Evolutionary conservation across 2,113 vertebrate genomes (phyloP), one percentile per base, ranked within the genome.

Genomic region (Morone chrysops): DNA sequence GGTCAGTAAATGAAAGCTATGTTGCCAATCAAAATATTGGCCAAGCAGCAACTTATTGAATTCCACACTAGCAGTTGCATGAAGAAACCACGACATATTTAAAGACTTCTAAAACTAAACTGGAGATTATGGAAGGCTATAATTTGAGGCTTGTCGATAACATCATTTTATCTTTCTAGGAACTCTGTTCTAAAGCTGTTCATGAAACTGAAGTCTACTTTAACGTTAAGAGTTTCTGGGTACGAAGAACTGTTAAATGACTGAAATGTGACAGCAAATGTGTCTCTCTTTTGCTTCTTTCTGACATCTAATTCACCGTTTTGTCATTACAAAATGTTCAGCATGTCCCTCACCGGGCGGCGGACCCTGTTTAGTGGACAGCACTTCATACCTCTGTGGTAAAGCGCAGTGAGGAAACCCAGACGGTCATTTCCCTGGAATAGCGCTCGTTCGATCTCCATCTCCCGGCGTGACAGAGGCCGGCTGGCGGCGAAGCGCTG

Each of bases 371-470:
- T 31, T 0, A 8, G 17, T 4, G 9, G 20, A 17, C 5, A 7
- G 1, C 57, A 0, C 25, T 38, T 10, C 61, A 1, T 78, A 98
- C 98, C 97, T 96, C 96, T 90, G 38, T 99, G 97, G 93, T 98
- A 99, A 73, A 99, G 97, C 0, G 97, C 96, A 6, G 96, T 87
- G 54, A 99, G 96, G 89, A 98, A 99, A 61, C 96, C 94, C 59
- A 93, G 96, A 0, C 97, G 95, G 73, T 98, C 97, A 1, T 84
- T 96, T 16, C 98, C 98, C 78, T 97, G 98, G 85, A 98, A 99
- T 65, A 99, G 96, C 0, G 97, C 96, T 0, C 92, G 96, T 80
- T 99, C 98, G 6, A 99, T 99, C 94, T 99, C 98, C 97, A 99
- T 99, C 95, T 99, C 97, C 16, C 98, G 90, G 0, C 98, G 95